A percentile compares a stretch with the other conserved stretches of the same genome.
These are phyloP conservation scores for Drosophila virilis DNA, from an alignment of 1,140 invertebrate genomes.

Conservation along the genomic window DNA sequence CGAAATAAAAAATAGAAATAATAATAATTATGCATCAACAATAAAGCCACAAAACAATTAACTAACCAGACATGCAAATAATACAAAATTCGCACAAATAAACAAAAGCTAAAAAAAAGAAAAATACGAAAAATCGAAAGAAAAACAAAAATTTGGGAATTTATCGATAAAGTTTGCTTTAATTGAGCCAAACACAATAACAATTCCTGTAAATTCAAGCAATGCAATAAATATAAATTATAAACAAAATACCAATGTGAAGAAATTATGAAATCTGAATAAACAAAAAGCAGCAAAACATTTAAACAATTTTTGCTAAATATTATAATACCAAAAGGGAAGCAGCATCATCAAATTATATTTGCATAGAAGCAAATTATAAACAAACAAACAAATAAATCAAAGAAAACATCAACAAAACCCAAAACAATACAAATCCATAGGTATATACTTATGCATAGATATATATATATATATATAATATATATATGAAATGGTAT, in stretches of 20 bases:
- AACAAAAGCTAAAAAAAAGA: background rate
- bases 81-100: conserved; percentile 13
- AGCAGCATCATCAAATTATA: conserved; percentile 13
- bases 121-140: background rate
- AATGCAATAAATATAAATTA: conserved; percentile 17
- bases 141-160: conserved; percentile 10
- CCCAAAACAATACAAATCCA: background rate
- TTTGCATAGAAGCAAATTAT: conserved; percentile 1
- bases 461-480: too few relatives aligned
- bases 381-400: conserved; percentile 1
- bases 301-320: conserved; percentile 12
- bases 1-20: conserved; percentile 1
- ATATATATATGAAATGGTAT: background rate
- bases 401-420: background rate
- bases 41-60: background rate
- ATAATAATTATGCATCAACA: background rate
- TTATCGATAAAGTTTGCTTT: conserved; percentile 27
- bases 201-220: conserved; percentile 30
- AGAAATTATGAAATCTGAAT: conserved; percentile 33
- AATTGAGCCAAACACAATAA: conserved; percentile 23
- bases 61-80: conserved; percentile 9
- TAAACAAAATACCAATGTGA: conserved; percentile 12
- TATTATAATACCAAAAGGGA: conserved; percentile 12
- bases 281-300: conserved; percentile 24
- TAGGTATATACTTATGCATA: conserved; percentile 18